Evolutionary conservation across 1,140 invertebrate species (phyloP).

Genomic region (Cydia splendana): DNA sequence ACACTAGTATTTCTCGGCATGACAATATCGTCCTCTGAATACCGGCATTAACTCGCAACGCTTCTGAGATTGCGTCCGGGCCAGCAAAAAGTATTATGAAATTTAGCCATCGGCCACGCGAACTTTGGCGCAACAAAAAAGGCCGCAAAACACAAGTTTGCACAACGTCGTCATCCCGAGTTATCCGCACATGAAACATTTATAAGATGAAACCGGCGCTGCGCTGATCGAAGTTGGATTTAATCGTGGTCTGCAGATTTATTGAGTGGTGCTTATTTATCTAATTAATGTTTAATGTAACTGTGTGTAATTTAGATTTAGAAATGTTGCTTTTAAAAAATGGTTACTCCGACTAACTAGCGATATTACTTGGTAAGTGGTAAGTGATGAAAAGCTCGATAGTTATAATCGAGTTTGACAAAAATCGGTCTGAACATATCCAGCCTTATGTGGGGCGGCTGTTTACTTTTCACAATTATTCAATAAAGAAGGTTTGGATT

Average conservation of each 20-base stretch:
- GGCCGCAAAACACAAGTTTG: constrained; percentile 21
- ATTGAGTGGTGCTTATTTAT: not conserved
- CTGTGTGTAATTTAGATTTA: too few species aligned
- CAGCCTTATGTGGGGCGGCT: too few species aligned
- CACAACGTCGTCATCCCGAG: not conserved
- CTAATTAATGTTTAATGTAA: not conserved
- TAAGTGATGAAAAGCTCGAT: too few species aligned
- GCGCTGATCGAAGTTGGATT: constrained; percentile 15
- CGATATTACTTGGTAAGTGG: too few species aligned
- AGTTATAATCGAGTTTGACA: too few species aligned
- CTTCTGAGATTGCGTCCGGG: constrained; percentile 28
- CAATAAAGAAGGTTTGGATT: too few species aligned
- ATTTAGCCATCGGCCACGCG: constrained; percentile 28
- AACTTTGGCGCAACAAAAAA: constrained; percentile 22
- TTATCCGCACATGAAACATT: constrained; percentile 22
- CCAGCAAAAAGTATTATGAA: constrained; percentile 32
- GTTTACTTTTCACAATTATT: too few species aligned
- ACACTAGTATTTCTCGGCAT: too few species aligned
- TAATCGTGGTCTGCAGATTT: constrained; percentile 4
- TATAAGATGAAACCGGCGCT: constrained; percentile 18
- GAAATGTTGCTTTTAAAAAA: too few species aligned
- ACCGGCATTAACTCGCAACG: constrained; percentile 21
- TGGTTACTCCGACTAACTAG: too few species aligned
- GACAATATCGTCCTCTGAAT: constrained; percentile 2
- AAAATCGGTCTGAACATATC: too few species aligned